Evolutionary conservation across 2,113 vertebrate species (phyloP).

Genomic region (Protomyctophum bolini): DNA sequence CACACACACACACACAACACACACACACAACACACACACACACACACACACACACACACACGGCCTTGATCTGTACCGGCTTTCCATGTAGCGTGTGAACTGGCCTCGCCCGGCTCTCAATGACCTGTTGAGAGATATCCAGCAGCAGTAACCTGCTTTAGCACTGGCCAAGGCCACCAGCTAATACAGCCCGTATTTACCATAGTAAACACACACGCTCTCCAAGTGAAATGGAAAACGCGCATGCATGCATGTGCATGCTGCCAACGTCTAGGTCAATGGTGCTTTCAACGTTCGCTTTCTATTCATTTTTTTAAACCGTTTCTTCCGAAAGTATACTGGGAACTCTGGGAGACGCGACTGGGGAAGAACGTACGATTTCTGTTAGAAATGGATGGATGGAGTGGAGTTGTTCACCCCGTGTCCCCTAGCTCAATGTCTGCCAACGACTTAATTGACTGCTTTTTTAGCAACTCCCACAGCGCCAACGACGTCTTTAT

Average conservation of each 20-base stretch:
- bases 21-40: not conserved
- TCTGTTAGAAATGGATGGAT: too few relatives aligned
- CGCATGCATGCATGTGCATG: conserved; percentile 11
- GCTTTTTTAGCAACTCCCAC: too few relatives aligned
- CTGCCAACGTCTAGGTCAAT: conserved; percentile 25
- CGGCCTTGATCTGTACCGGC: conserved; percentile 39
- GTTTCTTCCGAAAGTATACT: too few relatives aligned
- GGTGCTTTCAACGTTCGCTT: conserved; percentile 17
- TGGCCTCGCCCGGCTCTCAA: conserved; percentile 64
- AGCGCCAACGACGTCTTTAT: too few relatives aligned
- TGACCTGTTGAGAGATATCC: conserved; percentile 70
- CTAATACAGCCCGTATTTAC: conserved; percentile 57
- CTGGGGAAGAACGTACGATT: too few relatives aligned
- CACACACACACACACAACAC: not conserved
- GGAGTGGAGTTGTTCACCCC: too few relatives aligned
- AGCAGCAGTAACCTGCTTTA: conserved; percentile 54
- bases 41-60: not conserved
- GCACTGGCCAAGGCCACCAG: conserved; percentile 61
- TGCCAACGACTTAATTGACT: too few relatives aligned
- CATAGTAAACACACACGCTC: conserved; percentile 51
- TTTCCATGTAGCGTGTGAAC: conserved; percentile 63
- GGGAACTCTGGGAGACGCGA: too few relatives aligned
- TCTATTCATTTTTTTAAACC: too few relatives aligned
- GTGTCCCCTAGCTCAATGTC: too few relatives aligned
- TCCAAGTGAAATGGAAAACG: conserved; percentile 64